Base-by-base conservation (phyloP, 2,888 invertebrate genomes). In the Hecatera dysodea region DNA sequence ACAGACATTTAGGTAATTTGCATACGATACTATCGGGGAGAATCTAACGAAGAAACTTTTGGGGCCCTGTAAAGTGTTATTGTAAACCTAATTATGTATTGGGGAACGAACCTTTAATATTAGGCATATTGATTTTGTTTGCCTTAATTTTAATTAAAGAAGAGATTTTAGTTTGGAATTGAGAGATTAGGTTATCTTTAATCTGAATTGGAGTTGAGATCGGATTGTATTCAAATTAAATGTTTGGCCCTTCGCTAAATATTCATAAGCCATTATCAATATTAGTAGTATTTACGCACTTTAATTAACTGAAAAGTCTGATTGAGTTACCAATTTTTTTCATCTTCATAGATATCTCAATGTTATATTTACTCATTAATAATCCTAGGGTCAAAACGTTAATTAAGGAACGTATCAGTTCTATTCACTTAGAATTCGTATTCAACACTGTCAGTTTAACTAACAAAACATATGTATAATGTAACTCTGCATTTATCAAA, bases 1-100 rank as follows among this genome's bases (percentile, higher is more conserved):
- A 69, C 67, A 86, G 87, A 89, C 86, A 90, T 93, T 93, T 91
- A 89, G 89, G 82, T 89, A 90, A 93, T 93, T 94, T 93, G 92
- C 93, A 93, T 93, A 84, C 90, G 89, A 90, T 91, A 89, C 87
- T 90, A 90, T 89, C 88, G 85, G 87, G 85, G 87, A 81, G 76
- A 89, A 88, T 89, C 85, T 90, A 90, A 89, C 89, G 85, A 86
- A 88, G 87, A 88, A 93, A 92, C 86, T 93, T 92, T 90, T 82
- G 84, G 86, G 88, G 82, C 78, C 78, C 77, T 68, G 79, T 86
- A 88, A 87, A 87, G 84, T 83, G 82, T 80, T 85, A 80, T 80
- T 75, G 66, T 76, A 70, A 77, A 55, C 81, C 72, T 80, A 82
- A 82, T 83, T 84, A 78, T 83, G 82, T 81, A 84, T 81, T 72